These are phyloP conservation scores for Brienomyrus longianalis DNA, from an alignment of 2,113 vertebrate species.

Conservation along the genomic window DNA sequence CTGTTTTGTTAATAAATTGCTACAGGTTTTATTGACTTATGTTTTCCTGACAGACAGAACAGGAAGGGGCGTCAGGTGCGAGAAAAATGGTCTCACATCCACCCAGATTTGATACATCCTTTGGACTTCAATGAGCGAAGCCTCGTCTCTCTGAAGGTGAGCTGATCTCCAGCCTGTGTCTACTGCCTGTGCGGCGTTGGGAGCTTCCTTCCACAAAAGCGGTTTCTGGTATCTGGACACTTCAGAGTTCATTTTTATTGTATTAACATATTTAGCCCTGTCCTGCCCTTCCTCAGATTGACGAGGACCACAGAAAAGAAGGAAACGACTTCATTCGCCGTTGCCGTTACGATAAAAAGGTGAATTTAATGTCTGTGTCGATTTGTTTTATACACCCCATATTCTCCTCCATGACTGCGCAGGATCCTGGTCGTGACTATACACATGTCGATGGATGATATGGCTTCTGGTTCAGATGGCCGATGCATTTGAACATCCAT, in stretches of 20 bases:
- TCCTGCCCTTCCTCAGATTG: conserved; percentile 68
- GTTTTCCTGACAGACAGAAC: conserved; percentile 68
- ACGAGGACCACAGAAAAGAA: conserved; percentile 83
- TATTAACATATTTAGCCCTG: background rate
- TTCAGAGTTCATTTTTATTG: background rate
- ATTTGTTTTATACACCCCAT: background rate
- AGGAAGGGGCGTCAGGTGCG: conserved; percentile 67
- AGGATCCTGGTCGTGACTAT: no score
- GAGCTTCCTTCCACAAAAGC: background rate
- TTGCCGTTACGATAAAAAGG: conserved; percentile 93
- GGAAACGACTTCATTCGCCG: conserved; percentile 63
- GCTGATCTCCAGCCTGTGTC: background rate
- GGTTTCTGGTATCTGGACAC: background rate
- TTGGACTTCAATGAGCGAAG: conserved; percentile 74
- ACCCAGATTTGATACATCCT: conserved; percentile 70
- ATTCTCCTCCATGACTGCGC: background rate
- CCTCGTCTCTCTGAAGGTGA: conserved; percentile 80
- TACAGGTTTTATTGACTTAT: background rate
- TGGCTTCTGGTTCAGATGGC: background rate
- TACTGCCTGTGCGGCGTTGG: background rate
- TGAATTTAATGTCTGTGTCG: conserved; percentile 27
- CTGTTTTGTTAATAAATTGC: background rate
- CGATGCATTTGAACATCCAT: background rate
- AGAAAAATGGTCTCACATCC: conserved; percentile 88
- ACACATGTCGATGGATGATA: background rate